Evolutionary conservation across 2,888 invertebrate genomes (phyloP), one percentile per base, ranked within the genome.

Genomic region (Abscondita cerata): DNA sequence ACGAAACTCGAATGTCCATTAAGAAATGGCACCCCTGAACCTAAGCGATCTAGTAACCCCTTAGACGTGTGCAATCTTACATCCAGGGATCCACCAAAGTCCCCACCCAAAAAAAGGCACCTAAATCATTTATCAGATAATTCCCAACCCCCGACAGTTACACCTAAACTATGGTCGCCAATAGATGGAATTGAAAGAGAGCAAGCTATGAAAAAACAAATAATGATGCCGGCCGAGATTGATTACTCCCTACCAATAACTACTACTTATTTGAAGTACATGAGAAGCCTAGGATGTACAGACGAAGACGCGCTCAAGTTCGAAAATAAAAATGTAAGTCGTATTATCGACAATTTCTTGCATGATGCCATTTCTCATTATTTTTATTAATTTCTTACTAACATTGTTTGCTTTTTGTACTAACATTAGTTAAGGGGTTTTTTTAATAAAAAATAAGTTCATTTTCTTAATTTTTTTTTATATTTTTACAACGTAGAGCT

Each of bases 241-340:
- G 92, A 93, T 82, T 92, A 90, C 83, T 92, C 91, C 74, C 87
- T 95, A 74, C 95, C 95, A 47, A 94, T 95, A 70, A 95, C 95
- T 48, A 93, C 94, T 53, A 92, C 93, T 33, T 95, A 95, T 81
- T 83, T 95, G 80, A 93, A 92, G 78, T 88, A 92, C 75, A 92
- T 93, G 84, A 84, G 91, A 77, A 90, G 85, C 78, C 83, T 92
- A 80, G 88, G 87, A 59, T 80, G 87, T 71, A 80, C 84, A 75
- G 85, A 87, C 76, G 84, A 86, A 73, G 84, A 87, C 73, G 86
- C 86, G 5, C 73, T 86, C 69, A 83, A 84, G 71, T 82, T 86
- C 68, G 85, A 86, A 72, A 78, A 73, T 69, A 84, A 83, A 76
- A 82, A 84, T 82, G 86, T 86, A 78, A 85, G 86, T 85, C 69